These are phyloP conservation scores for Menidia beryllina DNA, from an alignment of 2,113 vertebrate genomes.

Conservation along the genomic window DNA sequence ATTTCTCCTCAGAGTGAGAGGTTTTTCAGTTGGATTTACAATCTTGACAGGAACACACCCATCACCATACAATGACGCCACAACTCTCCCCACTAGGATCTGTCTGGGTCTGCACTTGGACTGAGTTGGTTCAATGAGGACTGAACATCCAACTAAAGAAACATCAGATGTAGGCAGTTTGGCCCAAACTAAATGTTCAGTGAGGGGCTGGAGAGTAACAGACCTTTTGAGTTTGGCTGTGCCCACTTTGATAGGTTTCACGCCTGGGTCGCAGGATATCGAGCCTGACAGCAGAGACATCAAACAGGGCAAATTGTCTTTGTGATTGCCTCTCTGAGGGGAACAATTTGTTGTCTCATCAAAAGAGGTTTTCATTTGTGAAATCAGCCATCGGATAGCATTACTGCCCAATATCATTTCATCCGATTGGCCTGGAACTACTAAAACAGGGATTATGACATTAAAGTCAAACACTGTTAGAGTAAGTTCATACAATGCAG, in stretches of 20 bases:
- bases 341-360: too few species aligned
- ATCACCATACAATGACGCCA: background rate
- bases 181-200: conserved; percentile 3
- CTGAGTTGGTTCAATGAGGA: background rate
- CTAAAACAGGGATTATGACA: background rate
- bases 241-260: background rate
- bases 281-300: background rate
- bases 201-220: background rate
- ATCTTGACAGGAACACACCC: background rate
- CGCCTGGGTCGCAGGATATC: too few species aligned
- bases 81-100: conserved; percentile 1
- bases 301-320: background rate
- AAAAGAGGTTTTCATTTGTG: too few species aligned
- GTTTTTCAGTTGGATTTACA: background rate
- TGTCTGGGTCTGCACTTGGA: background rate
- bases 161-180: background rate
- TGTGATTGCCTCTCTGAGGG: too few species aligned
- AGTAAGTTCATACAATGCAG: conserved; percentile 4
- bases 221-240: background rate
- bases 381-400: background rate
- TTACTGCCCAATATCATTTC: conserved; percentile 5
- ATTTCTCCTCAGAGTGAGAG: background rate
- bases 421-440: background rate
- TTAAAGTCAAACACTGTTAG: background rate
- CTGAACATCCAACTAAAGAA: background rate